Percentiles rank a stretch among this genome's conserved stretches.
phyloP scores from a whole-genome alignment of 2,888 invertebrate genomes.

The Nymphalis c-album region DNA sequence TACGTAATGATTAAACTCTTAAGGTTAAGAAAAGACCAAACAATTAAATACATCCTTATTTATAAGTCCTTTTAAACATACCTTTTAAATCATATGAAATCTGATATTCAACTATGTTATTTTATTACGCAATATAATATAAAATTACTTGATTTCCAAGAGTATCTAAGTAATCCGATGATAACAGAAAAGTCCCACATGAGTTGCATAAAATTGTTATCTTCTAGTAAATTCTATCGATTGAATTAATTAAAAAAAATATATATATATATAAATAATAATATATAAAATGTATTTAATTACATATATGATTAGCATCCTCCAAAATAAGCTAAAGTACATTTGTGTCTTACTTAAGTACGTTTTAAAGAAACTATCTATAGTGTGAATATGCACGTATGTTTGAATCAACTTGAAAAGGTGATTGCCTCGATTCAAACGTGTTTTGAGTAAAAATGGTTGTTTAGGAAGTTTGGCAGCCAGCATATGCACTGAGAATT shows the following conservation, averaged over 20 bases:
- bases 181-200: not conserved
- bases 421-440: not conserved
- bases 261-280: too few relatives aligned
- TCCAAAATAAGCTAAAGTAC: too few relatives aligned
- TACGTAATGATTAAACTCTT: not conserved
- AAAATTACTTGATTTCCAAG: conserved; percentile 1
- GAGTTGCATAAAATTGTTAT: too few relatives aligned
- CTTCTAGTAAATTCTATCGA: not conserved
- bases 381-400: not conserved
- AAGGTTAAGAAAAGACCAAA: not conserved
- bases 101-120: not conserved
- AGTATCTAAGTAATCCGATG: not conserved
- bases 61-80: not conserved
- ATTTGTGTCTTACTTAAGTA: too few relatives aligned
- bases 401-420: not conserved
- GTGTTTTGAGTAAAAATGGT: not conserved
- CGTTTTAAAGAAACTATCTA: too few relatives aligned
- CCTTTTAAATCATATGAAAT: not conserved
- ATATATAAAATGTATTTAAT: too few relatives aligned
- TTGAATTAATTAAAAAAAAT: not conserved
- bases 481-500: not conserved
- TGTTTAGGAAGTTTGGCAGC: not conserved
- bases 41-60: not conserved
- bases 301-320: too few relatives aligned
- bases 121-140: conserved; percentile 14